Conservation (phyloP, 2,113 vertebrate genomes). For the Melanostigma gelatinosum region DNA sequence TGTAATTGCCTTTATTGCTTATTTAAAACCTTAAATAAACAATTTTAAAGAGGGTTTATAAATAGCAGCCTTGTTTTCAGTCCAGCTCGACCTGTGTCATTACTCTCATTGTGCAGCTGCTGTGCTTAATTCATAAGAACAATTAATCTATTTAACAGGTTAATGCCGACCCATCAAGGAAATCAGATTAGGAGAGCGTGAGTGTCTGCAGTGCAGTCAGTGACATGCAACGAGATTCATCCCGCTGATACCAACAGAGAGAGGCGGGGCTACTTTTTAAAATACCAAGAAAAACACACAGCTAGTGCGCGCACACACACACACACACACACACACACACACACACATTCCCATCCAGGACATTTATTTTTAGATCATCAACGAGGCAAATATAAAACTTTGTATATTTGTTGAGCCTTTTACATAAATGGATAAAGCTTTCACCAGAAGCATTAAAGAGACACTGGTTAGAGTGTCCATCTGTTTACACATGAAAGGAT, state of each 20-base stretch:
- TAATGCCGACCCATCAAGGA: constrained; percentile 53
- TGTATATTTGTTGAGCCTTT: constrained; percentile 6
- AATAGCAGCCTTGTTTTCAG: not conserved
- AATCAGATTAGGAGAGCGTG: constrained; percentile 66
- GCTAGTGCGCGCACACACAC: constrained; percentile 3
- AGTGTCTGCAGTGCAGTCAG: constrained; percentile 51
- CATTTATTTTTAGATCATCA: constrained; percentile 44
- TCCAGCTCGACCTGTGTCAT: not conserved
- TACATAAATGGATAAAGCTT: constrained; percentile 3
- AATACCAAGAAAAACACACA: constrained; percentile 41
- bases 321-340: constrained; percentile 5
- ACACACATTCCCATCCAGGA: constrained; percentile 24
- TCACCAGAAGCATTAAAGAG: not conserved
- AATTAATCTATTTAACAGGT: constrained; percentile 47
- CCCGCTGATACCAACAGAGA: constrained; percentile 39
- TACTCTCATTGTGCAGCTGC: constrained; percentile 24
- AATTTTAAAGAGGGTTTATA: constrained; percentile 26
- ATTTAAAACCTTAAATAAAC: constrained; percentile 8
- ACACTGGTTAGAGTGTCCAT: not conserved
- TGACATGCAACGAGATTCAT: constrained; percentile 54
- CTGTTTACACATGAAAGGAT: constrained; percentile 13
- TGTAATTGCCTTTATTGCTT: not conserved
- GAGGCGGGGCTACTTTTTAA: constrained; percentile 7
- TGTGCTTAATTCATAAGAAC: constrained; percentile 32
- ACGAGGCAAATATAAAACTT: constrained; percentile 23